Evolutionary conservation across 2,113 vertebrate species (phyloP).

Genomic region (Columbina picui): DNA sequence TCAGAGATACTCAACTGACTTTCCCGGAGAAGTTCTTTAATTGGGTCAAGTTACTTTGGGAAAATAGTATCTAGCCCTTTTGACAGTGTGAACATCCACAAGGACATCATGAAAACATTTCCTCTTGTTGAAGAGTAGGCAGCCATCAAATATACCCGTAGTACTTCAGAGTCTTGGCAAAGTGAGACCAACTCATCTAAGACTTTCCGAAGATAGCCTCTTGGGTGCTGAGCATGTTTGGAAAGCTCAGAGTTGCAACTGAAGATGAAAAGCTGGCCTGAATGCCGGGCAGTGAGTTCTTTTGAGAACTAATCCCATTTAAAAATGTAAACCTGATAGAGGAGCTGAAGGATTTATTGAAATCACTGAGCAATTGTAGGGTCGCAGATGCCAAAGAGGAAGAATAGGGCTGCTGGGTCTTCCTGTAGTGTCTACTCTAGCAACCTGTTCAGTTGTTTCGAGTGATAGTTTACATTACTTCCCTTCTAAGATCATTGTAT

Average conservation of each 20-base stretch:
- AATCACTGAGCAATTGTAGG: neutral
- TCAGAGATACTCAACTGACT: conserved; percentile 42
- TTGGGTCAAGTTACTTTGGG: conserved; percentile 32
- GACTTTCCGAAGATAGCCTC: neutral
- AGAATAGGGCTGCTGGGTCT: conserved; percentile 26
- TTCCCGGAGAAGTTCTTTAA: conserved; percentile 41
- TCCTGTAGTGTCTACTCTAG: neutral
- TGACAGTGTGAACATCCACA: conserved; percentile 22
- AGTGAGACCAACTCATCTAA: neutral
- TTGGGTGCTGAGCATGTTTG: neutral
- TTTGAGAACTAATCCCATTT: neutral
- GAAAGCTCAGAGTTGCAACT: neutral
- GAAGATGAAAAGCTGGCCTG: neutral
- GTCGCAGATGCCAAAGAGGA: conserved; percentile 50
- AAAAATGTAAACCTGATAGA: neutral
- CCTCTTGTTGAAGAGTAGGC: conserved; percentile 10
- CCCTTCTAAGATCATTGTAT: conserved; percentile 25
- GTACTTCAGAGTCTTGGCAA: conserved; percentile 2
- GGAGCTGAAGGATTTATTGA: conserved; percentile 58
- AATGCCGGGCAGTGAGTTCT: neutral
- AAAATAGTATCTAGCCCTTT: conserved; percentile 39
- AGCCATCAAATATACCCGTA: neutral
- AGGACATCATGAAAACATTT: conserved; percentile 17
- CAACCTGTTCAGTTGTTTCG: neutral
- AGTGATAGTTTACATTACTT: conserved; percentile 40